Percentiles rank a stretch among this genome's conserved stretches.
These are phyloP conservation scores for Conger conger DNA, from an alignment of 2,113 vertebrate genomes.

Conservation along the genomic window DNA sequence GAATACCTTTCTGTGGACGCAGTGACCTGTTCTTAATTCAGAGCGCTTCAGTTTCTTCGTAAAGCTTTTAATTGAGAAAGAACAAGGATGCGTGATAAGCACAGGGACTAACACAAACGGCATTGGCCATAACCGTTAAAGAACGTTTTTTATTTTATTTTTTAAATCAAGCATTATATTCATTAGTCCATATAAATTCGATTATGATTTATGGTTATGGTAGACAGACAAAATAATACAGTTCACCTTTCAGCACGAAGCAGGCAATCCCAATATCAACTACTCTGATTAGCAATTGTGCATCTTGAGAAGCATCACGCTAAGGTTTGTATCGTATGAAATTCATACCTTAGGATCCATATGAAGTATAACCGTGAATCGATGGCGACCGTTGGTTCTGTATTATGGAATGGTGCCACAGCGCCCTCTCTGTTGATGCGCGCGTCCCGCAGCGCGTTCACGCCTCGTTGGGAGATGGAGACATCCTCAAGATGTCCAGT, in stretches of 20 bases:
- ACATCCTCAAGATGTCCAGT: background rate
- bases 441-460: slow-evolving; percentile 20
- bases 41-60: background rate
- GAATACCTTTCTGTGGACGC: background rate
- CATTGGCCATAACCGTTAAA: background rate
- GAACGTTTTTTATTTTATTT: background rate
- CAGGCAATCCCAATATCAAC: background rate
- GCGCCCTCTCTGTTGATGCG: slow-evolving; percentile 35
- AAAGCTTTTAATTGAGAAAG: background rate
- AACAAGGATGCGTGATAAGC: background rate
- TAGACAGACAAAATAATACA: background rate
- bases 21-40: background rate
- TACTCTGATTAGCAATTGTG: background rate
- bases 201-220: background rate
- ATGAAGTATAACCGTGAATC: slow-evolving; percentile 3
- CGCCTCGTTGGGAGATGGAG: background rate
- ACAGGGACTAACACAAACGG: background rate
- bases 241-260: background rate
- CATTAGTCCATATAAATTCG: background rate
- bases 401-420: slow-evolving; percentile 28
- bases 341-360: background rate
- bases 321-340: slow-evolving; percentile 19
- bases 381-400: background rate
- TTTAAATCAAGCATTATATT: background rate
- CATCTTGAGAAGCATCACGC: background rate